A percentile compares a stretch with the other conserved stretches of the same genome.
Evolutionary conservation across 2,888 invertebrate genomes (phyloP).

Genomic region (Kuschelorhynchus macadamiae): DNA sequence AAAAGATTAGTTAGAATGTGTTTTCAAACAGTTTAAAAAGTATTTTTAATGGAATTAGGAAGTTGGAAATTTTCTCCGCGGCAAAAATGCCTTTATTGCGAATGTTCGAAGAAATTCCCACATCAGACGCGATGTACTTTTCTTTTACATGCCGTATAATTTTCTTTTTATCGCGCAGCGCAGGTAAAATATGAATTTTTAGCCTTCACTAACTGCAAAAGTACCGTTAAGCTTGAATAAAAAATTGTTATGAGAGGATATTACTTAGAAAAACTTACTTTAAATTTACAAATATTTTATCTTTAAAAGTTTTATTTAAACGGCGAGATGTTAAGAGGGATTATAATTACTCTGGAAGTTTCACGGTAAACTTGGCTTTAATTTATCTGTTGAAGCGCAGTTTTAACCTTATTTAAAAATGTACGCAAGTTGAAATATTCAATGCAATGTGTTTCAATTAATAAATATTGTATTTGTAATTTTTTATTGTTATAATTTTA

Average conservation of each 20-base stretch:
- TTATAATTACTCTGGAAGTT: too few relatives aligned
- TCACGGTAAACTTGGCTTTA: too few relatives aligned
- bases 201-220: conserved; percentile 4
- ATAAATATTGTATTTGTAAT: too few relatives aligned
- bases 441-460: too few relatives aligned
- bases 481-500: too few relatives aligned
- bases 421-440: too few relatives aligned
- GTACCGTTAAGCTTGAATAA: neutral
- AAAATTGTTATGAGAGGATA: neutral
- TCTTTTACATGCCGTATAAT: neutral
- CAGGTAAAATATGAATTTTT: conserved; percentile 10
- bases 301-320: conserved; percentile 13
- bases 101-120: conserved; percentile 11
- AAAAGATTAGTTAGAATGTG: conserved; percentile 17
- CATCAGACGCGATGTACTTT: conserved; percentile 13
- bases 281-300: conserved; percentile 16
- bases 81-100: conserved; percentile 10
- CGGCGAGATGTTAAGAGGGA: too few relatives aligned
- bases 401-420: too few relatives aligned
- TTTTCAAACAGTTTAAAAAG: conserved; percentile 23
- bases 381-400: too few relatives aligned
- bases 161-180: neutral
- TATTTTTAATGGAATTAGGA: conserved; percentile 12
- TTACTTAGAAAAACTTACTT: conserved; percentile 7
- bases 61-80: conserved; percentile 6